Evolutionary conservation across 1,140 invertebrate species (phyloP), one percentile per base, ranked within the genome.

Genomic region (Scaptodrosophila lebanonensis): DNA sequence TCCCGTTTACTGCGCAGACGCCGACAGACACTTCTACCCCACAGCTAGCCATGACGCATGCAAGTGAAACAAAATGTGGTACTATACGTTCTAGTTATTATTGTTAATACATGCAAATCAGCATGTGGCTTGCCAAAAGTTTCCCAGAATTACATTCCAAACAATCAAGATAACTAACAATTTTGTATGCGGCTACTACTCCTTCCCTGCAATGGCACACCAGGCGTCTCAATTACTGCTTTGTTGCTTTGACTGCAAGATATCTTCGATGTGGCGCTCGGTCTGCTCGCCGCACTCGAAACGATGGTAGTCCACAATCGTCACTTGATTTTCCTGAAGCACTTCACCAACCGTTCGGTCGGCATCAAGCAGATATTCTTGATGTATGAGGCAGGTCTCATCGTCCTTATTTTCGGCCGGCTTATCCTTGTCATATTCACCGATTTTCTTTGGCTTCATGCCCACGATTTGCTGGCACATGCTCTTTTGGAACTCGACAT

Each of bases 391-490:
- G 66, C 89, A 91, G 1, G 88, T 89, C 88, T 95, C 93, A 13
- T 95, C 92, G 64, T 94, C 92, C 43, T 89, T 69, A 69, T 92
- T 90, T 50, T 89, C 83, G 1, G 85, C 83, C 12, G 92, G 91
- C 69, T 91, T 87, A 67, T 94, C 91, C 40, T 88, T 87, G 38
- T 89, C 89, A 51, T 89, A 87, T 66, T 91, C 87, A 8, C 95
- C 95, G 63, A 98, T 90, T 87, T 92, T 93, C 16, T 65, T 85
- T 0, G 96, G 96, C 76, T 95, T 95, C 91, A 97, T 94, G 12
- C 95, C 95, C 32, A 98, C 94, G 70, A 98, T 92, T 83, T 98
- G 97, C 84, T 97, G 95, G 86, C 95, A 97, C 5, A 97, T 82
- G 79, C 95, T 91, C 52, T 90, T 89, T 12, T 92, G 92, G 5